Evolutionary conservation across 2,797 vertebrate species (phyloP).

Genomic region (Phylloscopus collybita): DNA sequence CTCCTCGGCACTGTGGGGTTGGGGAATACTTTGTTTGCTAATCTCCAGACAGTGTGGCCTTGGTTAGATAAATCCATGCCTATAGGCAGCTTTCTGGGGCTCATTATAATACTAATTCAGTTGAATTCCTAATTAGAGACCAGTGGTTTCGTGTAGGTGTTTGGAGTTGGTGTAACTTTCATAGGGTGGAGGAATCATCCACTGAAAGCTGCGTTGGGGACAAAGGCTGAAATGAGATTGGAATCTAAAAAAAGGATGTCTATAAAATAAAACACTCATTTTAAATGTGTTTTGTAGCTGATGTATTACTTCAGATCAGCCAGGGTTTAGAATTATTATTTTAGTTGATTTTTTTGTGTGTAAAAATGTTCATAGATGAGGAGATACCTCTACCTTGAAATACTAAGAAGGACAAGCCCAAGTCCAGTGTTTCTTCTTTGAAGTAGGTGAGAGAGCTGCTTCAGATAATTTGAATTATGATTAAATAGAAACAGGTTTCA

Average conservation of each 20-base stretch:
- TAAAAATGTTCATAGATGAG: neutral
- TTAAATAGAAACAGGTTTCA: neutral
- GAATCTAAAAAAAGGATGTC: neutral
- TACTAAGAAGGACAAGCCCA: neutral
- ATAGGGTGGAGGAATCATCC: neutral
- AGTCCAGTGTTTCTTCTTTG: neutral
- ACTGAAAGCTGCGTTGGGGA: neutral
- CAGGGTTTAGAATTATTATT: neutral
- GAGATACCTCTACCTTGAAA: neutral
- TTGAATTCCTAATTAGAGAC: constrained; percentile 47
- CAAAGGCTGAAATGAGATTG: neutral
- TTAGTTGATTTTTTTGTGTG: neutral
- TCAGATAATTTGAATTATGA: neutral
- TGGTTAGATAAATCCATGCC: constrained; percentile 49
- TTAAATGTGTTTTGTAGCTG: neutral
- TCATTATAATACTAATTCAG: constrained; percentile 45
- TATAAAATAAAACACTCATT: neutral
- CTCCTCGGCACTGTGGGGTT: accelerated
- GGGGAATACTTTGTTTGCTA: neutral
- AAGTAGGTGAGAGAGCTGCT: neutral
- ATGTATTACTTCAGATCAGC: neutral
- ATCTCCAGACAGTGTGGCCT: constrained; percentile 9
- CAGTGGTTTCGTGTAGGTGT: neutral
- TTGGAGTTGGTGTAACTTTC: neutral
- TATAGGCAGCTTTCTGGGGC: constrained; percentile 30